These are phyloP conservation scores for Diogma glabrata DNA, from an alignment of 2,888 invertebrate species.

Conservation along the genomic window DNA sequence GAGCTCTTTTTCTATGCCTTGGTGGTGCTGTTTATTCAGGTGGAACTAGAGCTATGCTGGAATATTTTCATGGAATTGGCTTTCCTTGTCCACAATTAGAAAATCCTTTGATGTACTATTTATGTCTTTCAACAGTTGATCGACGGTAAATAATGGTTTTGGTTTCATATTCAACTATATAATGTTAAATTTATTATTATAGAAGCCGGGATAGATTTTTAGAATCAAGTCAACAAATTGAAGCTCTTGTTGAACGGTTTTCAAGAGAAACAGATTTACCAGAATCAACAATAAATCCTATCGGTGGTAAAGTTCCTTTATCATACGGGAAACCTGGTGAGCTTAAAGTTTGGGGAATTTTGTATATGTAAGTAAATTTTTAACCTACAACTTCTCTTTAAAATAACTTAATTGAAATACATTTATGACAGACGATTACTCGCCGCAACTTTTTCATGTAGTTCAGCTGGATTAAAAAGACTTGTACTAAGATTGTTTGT, in stretches of 20 bases:
- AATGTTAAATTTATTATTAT: not conserved
- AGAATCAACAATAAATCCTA: constrained; percentile 45
- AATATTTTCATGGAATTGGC: constrained; percentile 90
- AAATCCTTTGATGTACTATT: constrained; percentile 95
- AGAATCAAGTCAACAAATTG: constrained; percentile 88
- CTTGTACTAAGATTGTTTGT: constrained; percentile 62
- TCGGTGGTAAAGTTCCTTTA: constrained; percentile 56
- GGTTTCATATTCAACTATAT: too few relatives aligned
- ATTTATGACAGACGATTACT: constrained; percentile 49
- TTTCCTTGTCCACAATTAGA: constrained; percentile 94
- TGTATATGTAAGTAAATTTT: constrained; percentile 56
- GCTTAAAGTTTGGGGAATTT: constrained; percentile 52
- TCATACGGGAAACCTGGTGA: constrained; percentile 63
- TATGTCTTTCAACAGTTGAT: constrained; percentile 51
- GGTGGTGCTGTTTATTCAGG: constrained; percentile 89
- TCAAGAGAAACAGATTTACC: constrained; percentile 68
- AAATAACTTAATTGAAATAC: too few relatives aligned
- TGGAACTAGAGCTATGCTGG: constrained; percentile 81
- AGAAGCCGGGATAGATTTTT: constrained; percentile 78
- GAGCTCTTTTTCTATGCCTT: constrained; percentile 79
- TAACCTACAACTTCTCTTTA: too few relatives aligned
- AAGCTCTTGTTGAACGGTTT: constrained; percentile 82
- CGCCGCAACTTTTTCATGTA: constrained; percentile 67
- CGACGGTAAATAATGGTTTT: constrained; percentile 36
- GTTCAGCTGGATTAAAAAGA: constrained; percentile 61